Evolutionary conservation across 2,888 invertebrate species (phyloP).

Genomic region (Sturmia bella): DNA sequence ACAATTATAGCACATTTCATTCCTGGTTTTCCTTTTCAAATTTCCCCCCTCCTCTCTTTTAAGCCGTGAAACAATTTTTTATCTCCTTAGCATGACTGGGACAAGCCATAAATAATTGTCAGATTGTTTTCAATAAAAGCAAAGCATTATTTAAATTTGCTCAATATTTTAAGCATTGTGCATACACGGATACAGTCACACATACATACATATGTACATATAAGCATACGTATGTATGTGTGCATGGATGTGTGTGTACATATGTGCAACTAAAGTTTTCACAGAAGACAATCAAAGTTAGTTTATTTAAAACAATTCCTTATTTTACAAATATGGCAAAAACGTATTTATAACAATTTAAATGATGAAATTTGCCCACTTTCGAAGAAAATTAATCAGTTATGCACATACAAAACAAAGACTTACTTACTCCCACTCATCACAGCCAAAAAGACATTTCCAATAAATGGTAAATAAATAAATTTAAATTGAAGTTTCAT

Average conservation of each 20-base stretch:
- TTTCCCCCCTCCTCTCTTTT: slow-evolving; percentile 5
- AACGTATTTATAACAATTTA: slow-evolving; percentile 43
- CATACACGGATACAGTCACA: background rate
- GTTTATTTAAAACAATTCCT: slow-evolving; percentile 42
- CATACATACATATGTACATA: too few species aligned
- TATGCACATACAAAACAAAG: slow-evolving; percentile 5
- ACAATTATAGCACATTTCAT: slow-evolving; percentile 37
- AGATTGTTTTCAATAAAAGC: slow-evolving; percentile 59
- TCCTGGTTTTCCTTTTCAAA: slow-evolving; percentile 31
- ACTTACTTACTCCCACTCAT: slow-evolving; percentile 11
- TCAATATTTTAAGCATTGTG: slow-evolving; percentile 25
- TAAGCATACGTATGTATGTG: too few species aligned
- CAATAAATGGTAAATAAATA: background rate
- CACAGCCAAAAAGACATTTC: background rate
- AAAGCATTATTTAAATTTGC: slow-evolving; percentile 54
- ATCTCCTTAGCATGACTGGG: slow-evolving; percentile 60
- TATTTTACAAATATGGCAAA: slow-evolving; percentile 51
- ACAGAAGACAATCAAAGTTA: slow-evolving; percentile 47
- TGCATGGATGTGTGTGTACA: background rate
- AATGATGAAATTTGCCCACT: slow-evolving; percentile 38
- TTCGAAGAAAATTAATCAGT: slow-evolving; percentile 59
- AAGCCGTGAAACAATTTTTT: slow-evolving; percentile 48
- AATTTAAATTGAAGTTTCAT: background rate
- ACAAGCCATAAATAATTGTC: slow-evolving; percentile 66
- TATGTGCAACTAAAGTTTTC: slow-evolving; percentile 35